Evolutionary conservation across 2,113 vertebrate genomes (phyloP), one percentile per base, ranked within the genome.

Genomic region (Urocynchramus pylzowi): DNA sequence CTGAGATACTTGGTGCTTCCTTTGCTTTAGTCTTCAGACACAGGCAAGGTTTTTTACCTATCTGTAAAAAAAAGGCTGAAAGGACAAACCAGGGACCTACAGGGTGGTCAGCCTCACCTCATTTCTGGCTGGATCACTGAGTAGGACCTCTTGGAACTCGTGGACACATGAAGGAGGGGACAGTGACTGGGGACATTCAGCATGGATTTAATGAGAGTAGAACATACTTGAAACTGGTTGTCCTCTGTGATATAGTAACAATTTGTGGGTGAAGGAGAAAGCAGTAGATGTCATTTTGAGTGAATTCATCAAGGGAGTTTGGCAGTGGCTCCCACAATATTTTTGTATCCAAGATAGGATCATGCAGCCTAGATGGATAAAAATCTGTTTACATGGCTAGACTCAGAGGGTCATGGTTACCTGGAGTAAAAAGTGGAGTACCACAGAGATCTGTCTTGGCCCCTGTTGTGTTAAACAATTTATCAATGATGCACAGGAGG

Each of bases 371-470:
- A 8, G 42, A 39, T 8, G 1, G n/a, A 5, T 89, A 19, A 44
- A 84, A 57, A 42, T 16, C 9, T 44, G 21, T 13, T 63, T 63
- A 6, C 4, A 8, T 53, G 56, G 21, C 27, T 52, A 8, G 21
- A 70, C 37, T 78, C 11, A 35, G 61, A 54, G 39, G 10, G 3
- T 53, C 0, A 0, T 49, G 12, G 45, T 53, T 83, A 14, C 18
- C n/a, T 73, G 63, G 9, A 71, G 11, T 70, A 45, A 79, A 21
- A 65, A 37, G 30, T n/a, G 14, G 33, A 64, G 15, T 79, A 71
- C 13, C 56, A 75, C 71, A 76, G 57, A 63, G 31, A 54, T 68
- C 24, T 59, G 0, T 57, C 26, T 19, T 12, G 44, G 12, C 28
- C 16, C 33, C 30, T 39, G 2, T 54, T 71, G 53, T 68, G 14